Evolutionary conservation across 1,140 invertebrate genomes (phyloP).

Genomic region (Trachymyrmex cornetzi): DNA sequence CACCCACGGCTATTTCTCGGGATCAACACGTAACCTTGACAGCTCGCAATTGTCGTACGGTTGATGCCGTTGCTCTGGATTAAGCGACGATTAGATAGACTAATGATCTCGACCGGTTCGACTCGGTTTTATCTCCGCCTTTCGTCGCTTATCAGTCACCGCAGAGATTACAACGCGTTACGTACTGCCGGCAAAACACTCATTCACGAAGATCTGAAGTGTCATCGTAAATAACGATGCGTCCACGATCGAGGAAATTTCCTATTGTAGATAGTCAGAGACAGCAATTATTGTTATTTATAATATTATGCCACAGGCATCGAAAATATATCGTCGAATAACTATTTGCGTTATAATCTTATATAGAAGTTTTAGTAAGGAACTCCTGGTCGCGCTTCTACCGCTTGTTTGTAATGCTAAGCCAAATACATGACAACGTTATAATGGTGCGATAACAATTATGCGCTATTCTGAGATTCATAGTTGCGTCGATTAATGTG

Average conservation of each 20-base stretch:
- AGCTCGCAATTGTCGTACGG: conserved; percentile 15
- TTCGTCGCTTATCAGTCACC: conserved; percentile 69
- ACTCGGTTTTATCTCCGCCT: conserved; percentile 57
- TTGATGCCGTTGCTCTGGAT: conserved; percentile 50
- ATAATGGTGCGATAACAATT: conserved; percentile 69
- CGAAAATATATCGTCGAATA: background rate
- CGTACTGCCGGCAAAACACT: conserved; percentile 34
- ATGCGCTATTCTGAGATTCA: conserved; percentile 77
- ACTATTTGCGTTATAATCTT: background rate
- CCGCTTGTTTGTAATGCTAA: conserved; percentile 52
- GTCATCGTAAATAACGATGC: conserved; percentile 50
- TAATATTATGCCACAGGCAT: background rate
- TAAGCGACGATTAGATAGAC: conserved; percentile 69
- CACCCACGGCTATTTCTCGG: background rate
- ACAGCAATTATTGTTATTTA: background rate
- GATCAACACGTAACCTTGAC: conserved; percentile 38
- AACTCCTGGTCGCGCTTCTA: background rate
- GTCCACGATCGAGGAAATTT: background rate
- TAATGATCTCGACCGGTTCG: conserved; percentile 38
- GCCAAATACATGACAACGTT: conserved; percentile 36
- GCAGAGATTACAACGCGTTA: conserved; percentile 50
- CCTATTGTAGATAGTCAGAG: background rate
- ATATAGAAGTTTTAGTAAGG: background rate
- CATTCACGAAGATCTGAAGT: conserved; percentile 43
- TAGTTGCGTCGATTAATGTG: conserved; percentile 79